Percentiles rank a stretch among this genome's conserved stretches.
phyloP scores from a whole-genome alignment of 2,113 vertebrate species.

The Scatophagus argus region DNA sequence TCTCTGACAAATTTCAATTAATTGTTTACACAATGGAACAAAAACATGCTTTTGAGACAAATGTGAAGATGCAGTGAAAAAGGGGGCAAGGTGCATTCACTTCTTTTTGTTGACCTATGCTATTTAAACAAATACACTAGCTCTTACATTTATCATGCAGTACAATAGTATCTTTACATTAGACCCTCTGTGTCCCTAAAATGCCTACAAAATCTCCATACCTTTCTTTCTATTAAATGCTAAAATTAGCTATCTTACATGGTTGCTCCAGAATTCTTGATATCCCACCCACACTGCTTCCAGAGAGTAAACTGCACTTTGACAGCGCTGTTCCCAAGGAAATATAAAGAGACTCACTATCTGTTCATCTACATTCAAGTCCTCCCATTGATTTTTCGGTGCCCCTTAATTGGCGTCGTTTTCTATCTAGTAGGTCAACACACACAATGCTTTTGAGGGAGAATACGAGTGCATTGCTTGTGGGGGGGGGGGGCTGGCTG shows the following conservation, averaged over 20 bases:
- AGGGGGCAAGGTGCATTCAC: not conserved
- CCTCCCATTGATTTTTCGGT: slow-evolving; percentile 18
- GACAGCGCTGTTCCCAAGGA: not conserved
- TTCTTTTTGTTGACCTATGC: not conserved
- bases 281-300: not conserved
- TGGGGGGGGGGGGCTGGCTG: slow-evolving; percentile 15
- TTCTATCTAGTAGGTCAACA: not conserved
- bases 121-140: not conserved
- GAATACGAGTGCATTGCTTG: not conserved
- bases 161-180: not conserved
- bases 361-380: slow-evolving; percentile 17
- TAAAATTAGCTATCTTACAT: not conserved
- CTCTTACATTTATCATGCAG: not conserved
- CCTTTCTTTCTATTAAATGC: not conserved
- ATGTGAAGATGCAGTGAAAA: not conserved
- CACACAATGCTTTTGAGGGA: slow-evolving; percentile 11
- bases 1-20: not conserved
- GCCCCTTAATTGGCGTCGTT: not conserved
- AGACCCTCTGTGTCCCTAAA: not conserved
- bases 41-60: not conserved
- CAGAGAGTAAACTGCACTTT: not conserved
- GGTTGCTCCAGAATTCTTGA: not conserved
- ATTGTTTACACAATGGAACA: not conserved
- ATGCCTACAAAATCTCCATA: not conserved
- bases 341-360: not conserved